Evolutionary conservation across 1,140 invertebrate species (phyloP).

Genomic region (Drosophila simulans): DNA sequence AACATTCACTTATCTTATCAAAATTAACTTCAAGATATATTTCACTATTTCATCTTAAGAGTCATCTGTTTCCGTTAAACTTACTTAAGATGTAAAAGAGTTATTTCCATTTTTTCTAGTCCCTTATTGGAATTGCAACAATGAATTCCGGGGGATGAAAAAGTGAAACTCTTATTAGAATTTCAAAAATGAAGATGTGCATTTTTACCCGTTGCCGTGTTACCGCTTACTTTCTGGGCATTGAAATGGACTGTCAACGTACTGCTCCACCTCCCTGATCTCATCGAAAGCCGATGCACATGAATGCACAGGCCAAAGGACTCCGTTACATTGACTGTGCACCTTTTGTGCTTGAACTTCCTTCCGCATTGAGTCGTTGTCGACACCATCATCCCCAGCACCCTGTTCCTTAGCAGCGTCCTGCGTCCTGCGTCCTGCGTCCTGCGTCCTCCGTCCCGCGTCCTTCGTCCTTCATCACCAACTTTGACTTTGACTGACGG

Average conservation of each 20-base stretch:
- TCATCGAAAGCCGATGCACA: conserved; percentile 53
- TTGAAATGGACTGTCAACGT: conserved; percentile 35
- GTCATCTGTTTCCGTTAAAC: not conserved
- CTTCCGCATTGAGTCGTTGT: conserved; percentile 60
- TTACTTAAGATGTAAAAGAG: not conserved
- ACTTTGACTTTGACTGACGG: conserved; percentile 79
- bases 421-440: conserved; percentile 1
- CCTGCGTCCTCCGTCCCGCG: conserved; percentile 6
- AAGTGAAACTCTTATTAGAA: conserved; percentile 16
- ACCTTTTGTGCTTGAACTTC: conserved; percentile 56
- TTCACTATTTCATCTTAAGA: not conserved
- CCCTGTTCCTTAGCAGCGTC: not conserved
- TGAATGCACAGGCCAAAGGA: conserved; percentile 51
- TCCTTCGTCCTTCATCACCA: conserved; percentile 21
- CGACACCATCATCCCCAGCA: conserved; percentile 20
- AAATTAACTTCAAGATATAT: not conserved
- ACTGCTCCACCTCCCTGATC: conserved; percentile 23
- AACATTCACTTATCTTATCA: not conserved
- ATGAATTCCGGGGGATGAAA: not conserved
- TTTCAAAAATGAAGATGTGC: conserved; percentile 15
- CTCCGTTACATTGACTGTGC: conserved; percentile 49
- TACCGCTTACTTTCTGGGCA: conserved; percentile 25
- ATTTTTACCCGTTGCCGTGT: not conserved
- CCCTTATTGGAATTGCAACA: conserved; percentile 1
- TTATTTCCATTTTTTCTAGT: not conserved